A percentile compares a stretch with the other conserved stretches of the same genome.
phyloP scores from a whole-genome alignment of 2,797 vertebrate genomes.

The Babyrousa celebensis region DNA sequence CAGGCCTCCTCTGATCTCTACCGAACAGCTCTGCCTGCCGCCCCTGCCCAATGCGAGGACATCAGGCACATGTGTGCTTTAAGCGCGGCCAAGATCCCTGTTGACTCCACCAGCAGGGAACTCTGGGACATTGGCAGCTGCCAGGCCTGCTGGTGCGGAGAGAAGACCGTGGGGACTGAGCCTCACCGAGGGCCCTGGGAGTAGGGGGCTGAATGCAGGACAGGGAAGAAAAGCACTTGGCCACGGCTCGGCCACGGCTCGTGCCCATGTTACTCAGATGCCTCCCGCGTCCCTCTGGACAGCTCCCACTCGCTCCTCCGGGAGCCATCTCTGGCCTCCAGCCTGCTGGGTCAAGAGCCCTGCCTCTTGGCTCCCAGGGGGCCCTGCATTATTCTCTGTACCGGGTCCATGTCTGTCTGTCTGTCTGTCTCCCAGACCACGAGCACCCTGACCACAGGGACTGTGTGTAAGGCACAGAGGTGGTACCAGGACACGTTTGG shows the following conservation, averaged over 20 bases:
- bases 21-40: background rate
- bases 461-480: background rate
- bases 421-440: background rate
- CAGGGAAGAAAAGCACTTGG: background rate
- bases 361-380: background rate
- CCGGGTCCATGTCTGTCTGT: no score
- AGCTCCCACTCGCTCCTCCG: background rate
- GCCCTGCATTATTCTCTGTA: background rate
- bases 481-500: background rate
- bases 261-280: background rate
- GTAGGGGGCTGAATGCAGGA: background rate
- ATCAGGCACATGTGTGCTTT: background rate
- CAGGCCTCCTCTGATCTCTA: slow-evolving; percentile 32
- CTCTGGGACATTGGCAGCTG: background rate
- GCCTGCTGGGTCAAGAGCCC: background rate
- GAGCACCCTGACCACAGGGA: background rate
- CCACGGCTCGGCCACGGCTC: background rate
- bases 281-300: background rate
- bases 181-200: background rate
- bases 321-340: background rate
- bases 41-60: background rate
- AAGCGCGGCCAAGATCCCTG: background rate
- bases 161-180: slow-evolving; percentile 17
- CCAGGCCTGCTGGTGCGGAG: background rate
- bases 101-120: background rate